Evolutionary conservation across 2,113 vertebrate genomes (phyloP), one percentile per base, ranked within the genome.

Genomic region (Bubalus kerabau): DNA sequence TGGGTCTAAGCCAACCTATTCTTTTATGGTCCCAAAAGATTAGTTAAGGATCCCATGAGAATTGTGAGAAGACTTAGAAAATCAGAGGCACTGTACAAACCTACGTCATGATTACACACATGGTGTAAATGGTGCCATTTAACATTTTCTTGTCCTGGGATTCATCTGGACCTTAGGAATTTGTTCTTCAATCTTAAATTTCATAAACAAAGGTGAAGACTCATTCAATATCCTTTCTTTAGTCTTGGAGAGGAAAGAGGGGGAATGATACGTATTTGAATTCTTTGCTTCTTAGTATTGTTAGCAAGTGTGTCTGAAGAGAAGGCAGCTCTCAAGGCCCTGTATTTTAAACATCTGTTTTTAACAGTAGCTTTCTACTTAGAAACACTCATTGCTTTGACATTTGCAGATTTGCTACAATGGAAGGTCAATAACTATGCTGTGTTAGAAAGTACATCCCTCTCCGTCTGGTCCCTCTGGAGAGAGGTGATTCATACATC

Each of bases 331-430:
- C 93, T 98, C 94, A 91, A 95, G 95, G 76, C 48, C 71, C 82
- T 93, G 28, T 76, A 84, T 97, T 95, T 98, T 96, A 96, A 97
- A 92, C 87, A 96, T 90, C 89, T 97, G 96, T 95, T 98, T 97
- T 93, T 87, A 97, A 97, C 60, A 93, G 92, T 97, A 95, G 85
- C 81, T 97, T 91, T 95, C 84, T 97, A 92, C 87, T 95, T 91
- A 88, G 94, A 95, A 90, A 95, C 74, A 91, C 86, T 96, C 93
- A 95, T 96, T 96, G 91, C 81, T 97, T 92, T 97, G 97, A 96
- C 96, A 97, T 96, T 98, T 98, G 93, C 54, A 95, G 95, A 97
- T 96, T 91, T 98, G 97, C 95, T 98, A 93, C 96, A 96, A 30
- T 59, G 52, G 91, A 83, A 98, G 97, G 97, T 97, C 97, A 97